Evolutionary conservation across 1,140 invertebrate species (phyloP).

Genomic region (Varroa destructor): DNA sequence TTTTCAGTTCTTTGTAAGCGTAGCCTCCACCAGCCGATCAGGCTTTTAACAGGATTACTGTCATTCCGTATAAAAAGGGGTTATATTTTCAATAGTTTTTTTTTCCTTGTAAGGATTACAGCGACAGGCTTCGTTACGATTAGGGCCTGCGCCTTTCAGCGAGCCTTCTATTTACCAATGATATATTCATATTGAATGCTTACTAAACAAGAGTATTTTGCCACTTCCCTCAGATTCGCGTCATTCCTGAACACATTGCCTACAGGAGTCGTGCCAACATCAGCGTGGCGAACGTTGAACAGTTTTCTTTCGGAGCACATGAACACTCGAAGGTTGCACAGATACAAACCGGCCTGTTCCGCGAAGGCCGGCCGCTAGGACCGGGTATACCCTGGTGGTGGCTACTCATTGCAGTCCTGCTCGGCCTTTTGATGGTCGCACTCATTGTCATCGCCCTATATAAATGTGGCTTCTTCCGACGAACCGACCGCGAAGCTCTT

Average conservation of each 20-base stretch:
- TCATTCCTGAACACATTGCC: not conserved
- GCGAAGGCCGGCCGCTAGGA: slow-evolving; percentile 11
- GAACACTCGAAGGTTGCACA: not conserved
- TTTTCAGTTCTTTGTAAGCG: no score
- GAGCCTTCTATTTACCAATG: no score
- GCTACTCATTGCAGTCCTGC: not conserved
- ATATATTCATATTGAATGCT: no score
- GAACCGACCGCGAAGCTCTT: not conserved
- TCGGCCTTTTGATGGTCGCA: slow-evolving; percentile 1
- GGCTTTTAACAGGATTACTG: no score
- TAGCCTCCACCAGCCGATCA: no score
- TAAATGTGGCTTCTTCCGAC: slow-evolving; percentile 24
- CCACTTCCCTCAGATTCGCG: not conserved
- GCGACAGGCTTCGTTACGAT: no score
- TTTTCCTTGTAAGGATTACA: no score
- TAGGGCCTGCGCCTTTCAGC: no score
- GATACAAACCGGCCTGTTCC: not conserved
- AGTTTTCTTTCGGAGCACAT: not conserved
- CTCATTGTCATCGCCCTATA: slow-evolving; percentile 3
- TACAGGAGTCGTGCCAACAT: not conserved
- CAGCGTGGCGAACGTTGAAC: not conserved
- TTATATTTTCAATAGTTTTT: no score
- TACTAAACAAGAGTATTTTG: no score
- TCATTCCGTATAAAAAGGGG: no score
- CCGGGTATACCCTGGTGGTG: slow-evolving; percentile 15